phyloP scores from a whole-genome alignment of 1,140 invertebrate species.

The Grapholita molesta region DNA sequence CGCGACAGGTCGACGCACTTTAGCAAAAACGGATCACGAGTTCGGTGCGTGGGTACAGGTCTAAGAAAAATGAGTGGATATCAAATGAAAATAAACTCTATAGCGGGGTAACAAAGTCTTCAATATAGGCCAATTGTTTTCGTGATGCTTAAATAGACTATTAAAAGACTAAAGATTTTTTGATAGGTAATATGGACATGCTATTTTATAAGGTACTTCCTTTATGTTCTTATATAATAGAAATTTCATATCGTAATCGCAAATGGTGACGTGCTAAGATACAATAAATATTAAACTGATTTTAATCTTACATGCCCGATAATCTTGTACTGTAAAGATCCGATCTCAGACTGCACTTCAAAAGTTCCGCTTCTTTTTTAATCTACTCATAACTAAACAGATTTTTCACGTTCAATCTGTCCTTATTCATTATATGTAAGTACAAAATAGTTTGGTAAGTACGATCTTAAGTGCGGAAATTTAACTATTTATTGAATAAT shows the following conservation, averaged over 20 bases:
- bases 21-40: background rate
- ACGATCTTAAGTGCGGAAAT: background rate
- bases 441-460: background rate
- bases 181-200: too few relatives aligned
- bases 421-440: background rate
- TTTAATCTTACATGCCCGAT: too few relatives aligned
- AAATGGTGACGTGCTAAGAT: too few relatives aligned
- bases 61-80: background rate
- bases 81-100: slow-evolving; percentile 22
- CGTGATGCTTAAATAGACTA: too few relatives aligned
- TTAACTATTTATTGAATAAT: background rate
- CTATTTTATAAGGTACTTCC: too few relatives aligned
- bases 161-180: too few relatives aligned
- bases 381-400: background rate
- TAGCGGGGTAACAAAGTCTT: background rate
- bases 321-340: too few relatives aligned
- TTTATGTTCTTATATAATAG: too few relatives aligned
- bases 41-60: background rate
- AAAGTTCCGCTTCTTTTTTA: background rate
- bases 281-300: too few relatives aligned
- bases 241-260: too few relatives aligned
- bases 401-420: background rate
- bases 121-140: background rate
- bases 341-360: background rate
- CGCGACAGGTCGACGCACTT: background rate